Percentiles rank a stretch among this genome's conserved stretches.
Evolutionary conservation across 2,113 vertebrate species (phyloP).

Genomic region (Marmota flaviventris): DNA sequence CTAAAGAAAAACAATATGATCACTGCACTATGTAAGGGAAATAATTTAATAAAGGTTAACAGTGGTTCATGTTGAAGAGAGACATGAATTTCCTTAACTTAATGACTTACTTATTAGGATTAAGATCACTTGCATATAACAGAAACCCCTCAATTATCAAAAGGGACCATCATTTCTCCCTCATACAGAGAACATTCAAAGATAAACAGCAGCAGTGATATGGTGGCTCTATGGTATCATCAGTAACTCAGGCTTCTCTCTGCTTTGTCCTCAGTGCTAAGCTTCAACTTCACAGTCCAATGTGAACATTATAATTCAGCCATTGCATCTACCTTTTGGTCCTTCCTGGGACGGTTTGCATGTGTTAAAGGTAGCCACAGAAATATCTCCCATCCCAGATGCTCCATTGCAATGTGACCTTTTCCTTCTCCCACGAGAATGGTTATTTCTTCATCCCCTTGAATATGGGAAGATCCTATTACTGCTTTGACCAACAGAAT

Average conservation of each 20-base stretch:
- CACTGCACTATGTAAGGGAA: background rate
- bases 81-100: background rate
- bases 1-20: background rate
- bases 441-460: background rate
- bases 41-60: constrained; percentile 31
- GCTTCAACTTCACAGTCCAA: background rate
- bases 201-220: background rate
- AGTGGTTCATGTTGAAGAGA: background rate
- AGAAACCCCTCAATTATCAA: background rate
- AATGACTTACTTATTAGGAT: background rate
- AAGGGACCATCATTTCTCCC: background rate
- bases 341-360: background rate
- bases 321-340: background rate
- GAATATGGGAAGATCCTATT: background rate
- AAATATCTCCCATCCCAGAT: background rate
- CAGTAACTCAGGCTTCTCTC: background rate
- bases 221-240: accelerated
- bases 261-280: background rate
- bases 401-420: background rate
- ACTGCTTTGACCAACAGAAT: background rate
- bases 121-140: background rate
- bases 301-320: background rate
- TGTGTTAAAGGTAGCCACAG: background rate
- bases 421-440: background rate
- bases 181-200: too few relatives aligned